Percentiles rank a stretch among this genome's conserved stretches.
Evolutionary conservation across 2,113 vertebrate species (phyloP).

Genomic region (Campylomormyrus numenius): DNA sequence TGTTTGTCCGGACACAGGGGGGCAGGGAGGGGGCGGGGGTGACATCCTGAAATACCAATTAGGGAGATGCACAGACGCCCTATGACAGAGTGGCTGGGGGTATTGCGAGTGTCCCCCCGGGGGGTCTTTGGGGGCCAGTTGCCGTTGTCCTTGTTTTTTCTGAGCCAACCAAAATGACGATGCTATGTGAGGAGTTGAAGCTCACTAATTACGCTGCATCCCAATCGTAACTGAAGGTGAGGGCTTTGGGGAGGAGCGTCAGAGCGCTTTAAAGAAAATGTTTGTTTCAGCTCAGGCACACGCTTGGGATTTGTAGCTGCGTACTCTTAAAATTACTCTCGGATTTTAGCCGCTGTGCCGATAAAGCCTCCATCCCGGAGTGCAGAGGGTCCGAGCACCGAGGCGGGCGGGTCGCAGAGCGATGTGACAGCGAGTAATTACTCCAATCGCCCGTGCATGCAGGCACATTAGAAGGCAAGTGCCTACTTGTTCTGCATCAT

Average conservation of each 20-base stretch:
- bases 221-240: not conserved
- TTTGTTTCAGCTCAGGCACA: not conserved
- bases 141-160: slow-evolving; percentile 15
- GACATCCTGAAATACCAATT: slow-evolving; percentile 55
- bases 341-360: slow-evolving; percentile 40
- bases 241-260: not conserved
- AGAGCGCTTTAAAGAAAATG: slow-evolving; percentile 33
- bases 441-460: slow-evolving; percentile 45
- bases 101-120: slow-evolving; percentile 39
- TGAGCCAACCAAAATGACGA: slow-evolving; percentile 4
- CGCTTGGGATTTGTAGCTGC: slow-evolving; percentile 52
- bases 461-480: slow-evolving; percentile 42
- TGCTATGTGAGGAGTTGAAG: not conserved
- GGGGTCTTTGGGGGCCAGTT: slow-evolving; percentile 33
- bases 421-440: slow-evolving; percentile 52
- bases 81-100: slow-evolving; percentile 36
- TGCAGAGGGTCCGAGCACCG: slow-evolving; percentile 39
- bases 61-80: slow-evolving; percentile 42
- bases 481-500: slow-evolving; percentile 40
- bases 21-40: not conserved
- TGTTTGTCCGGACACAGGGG: slow-evolving; percentile 50
- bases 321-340: not conserved
- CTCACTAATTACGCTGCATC: not conserved
- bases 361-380: slow-evolving; percentile 28
- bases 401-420: slow-evolving; percentile 21